Conservation (phyloP, 2,797 vertebrate genomes). For the Lepidocolaptes lacrymiger region DNA sequence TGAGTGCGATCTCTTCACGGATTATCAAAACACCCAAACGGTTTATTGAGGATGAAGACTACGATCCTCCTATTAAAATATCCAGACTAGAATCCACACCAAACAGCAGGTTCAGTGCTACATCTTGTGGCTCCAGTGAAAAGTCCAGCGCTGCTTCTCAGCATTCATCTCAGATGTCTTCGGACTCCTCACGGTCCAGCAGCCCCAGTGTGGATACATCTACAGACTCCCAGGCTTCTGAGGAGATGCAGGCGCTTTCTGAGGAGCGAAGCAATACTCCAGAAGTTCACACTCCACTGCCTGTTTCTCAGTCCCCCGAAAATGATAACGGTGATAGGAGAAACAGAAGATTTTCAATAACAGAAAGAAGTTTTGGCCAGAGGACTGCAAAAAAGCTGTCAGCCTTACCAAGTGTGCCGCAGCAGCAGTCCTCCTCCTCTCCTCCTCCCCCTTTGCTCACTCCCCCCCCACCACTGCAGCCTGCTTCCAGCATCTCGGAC, state of each 20-base stretch:
- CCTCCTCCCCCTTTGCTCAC: conserved; percentile 91
- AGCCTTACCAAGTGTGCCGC: conserved; percentile 83
- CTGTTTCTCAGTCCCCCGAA: conserved; percentile 84
- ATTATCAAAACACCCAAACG: conserved; percentile 98
- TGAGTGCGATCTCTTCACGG: conserved; percentile 94
- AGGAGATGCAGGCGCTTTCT: conserved; percentile 89
- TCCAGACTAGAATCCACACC: conserved; percentile 86
- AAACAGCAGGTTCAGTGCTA: conserved; percentile 82
- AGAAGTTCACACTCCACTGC: conserved; percentile 84
- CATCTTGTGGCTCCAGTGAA: conserved; percentile 91
- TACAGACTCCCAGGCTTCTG: conserved; percentile 94
- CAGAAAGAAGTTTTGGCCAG: conserved; percentile 82
- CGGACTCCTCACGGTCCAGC: conserved; percentile 94
- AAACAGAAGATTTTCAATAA: conserved; percentile 84
- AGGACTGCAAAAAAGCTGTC: conserved; percentile 87
- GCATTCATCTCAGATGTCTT: conserved; percentile 95
- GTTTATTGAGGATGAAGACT: conserved; percentile 97
- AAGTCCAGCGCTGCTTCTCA: conserved; percentile 92
- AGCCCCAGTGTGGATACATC: conserved; percentile 96
- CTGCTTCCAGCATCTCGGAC: conserved; percentile 83
- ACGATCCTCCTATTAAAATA: conserved; percentile 93
- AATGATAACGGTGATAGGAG: conserved; percentile 76
- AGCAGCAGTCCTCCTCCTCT: conserved; percentile 91
- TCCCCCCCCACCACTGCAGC: conserved; percentile 83
- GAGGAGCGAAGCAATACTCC: conserved; percentile 87